phyloP scores from a whole-genome alignment of 1,140 invertebrate species.

The Drosophila rufa region DNA sequence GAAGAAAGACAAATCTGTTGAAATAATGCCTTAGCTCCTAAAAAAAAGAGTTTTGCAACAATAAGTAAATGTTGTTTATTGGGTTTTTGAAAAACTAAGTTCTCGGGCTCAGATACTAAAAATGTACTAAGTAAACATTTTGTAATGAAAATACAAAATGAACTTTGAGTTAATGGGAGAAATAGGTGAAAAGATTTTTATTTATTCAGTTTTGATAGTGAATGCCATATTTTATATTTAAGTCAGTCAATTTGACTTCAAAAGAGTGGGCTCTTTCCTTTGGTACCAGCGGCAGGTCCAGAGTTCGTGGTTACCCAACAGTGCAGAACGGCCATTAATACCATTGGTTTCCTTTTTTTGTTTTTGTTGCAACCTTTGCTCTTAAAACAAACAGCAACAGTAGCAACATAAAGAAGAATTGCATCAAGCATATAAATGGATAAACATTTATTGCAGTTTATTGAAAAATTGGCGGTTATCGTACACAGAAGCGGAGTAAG shows the following conservation, averaged over 20 bases:
- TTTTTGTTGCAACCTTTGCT: slow-evolving; percentile 39
- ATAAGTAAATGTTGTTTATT: too few species aligned
- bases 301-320: slow-evolving; percentile 36
- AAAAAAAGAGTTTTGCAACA: background rate
- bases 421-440: slow-evolving; percentile 76
- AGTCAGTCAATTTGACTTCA: slow-evolving; percentile 27
- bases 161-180: too few species aligned
- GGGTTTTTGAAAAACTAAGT: too few species aligned
- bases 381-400: slow-evolving; percentile 50
- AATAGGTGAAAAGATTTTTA: too few species aligned
- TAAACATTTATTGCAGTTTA: slow-evolving; percentile 83
- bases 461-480: slow-evolving; percentile 82
- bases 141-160: too few species aligned
- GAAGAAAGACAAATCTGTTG: background rate
- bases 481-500: slow-evolving; percentile 20
- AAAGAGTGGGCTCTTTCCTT: slow-evolving; percentile 9
- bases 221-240: slow-evolving; percentile 12
- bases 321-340: slow-evolving; percentile 48
- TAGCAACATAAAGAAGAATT: slow-evolving; percentile 46
- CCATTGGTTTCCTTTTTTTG: slow-evolving; percentile 5
- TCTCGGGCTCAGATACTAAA: too few species aligned
- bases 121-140: too few species aligned
- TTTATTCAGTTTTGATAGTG: background rate
- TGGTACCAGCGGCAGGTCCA: background rate
- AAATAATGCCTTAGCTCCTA: slow-evolving; percentile 3